Base-by-base conservation (phyloP, 2,888 invertebrate genomes). In the Oscheius sp. region DNA sequence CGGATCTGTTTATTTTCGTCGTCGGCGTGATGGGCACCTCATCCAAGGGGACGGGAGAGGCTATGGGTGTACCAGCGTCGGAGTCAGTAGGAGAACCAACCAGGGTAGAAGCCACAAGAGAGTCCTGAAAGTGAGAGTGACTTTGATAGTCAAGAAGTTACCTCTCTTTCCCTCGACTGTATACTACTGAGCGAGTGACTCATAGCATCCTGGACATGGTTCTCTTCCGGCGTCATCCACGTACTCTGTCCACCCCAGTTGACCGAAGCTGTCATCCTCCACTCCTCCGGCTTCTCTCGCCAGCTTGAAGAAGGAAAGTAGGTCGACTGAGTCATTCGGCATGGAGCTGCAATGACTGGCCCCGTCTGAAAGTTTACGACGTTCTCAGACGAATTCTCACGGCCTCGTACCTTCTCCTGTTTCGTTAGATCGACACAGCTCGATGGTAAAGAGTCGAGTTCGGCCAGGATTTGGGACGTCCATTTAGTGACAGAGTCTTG, bases 401-500 rank as follows among this genome's bases (percentile, higher is more conserved):
- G 42, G 42, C 42, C n/a, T 3, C 58, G 10, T 47, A 58, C 70
- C 70, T 42, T 7, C 42, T 42, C 4, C 32, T 29, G 32, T n/a
- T 32, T 35, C 33, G 47, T 29, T 9, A 80, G 71, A 33, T 80
- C 78, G 42, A 77, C 47, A 7, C 81, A 65, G 57, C 80, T 80
- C 1, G 80, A 77, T 11, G 84, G 83, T 7, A 84, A 70, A 13
- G 83, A 82, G 29, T 82, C 81, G 9, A 84, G 63, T 55, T 84
- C 84, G 11, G 84, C 84, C 51, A 84, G 77, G 11, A 84, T 84
- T 72, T 80, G 83, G 2, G 82, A 82, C 1, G 84, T 81, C 84
- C 84, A 84, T 76, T 73, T 76, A 7, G 78, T 79, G 42, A 82
- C 82, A 59, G 78, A 77, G 65, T 82, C 82, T 50, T 75, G 78